Conservation (phyloP, 1,140 invertebrate genomes). For the Halictus rubicundus region DNA sequence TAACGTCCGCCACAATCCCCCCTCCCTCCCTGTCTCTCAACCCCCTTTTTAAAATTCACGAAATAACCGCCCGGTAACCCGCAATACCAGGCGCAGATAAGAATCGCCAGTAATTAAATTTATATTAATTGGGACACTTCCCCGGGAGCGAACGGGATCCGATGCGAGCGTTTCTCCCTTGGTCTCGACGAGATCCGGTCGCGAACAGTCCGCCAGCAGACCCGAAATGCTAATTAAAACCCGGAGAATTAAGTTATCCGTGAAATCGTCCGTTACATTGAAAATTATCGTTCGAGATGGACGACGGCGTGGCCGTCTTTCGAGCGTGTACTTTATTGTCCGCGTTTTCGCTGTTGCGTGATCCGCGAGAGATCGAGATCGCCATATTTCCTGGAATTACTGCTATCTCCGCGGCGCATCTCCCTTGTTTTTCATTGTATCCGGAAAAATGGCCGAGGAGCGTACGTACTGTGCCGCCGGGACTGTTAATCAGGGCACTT, state of each 20-base stretch:
- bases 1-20: background rate
- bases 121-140: slow-evolving; percentile 14
- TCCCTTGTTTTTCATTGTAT: background rate
- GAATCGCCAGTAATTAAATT: slow-evolving; percentile 11
- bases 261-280: background rate
- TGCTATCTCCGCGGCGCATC: background rate
- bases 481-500: no score
- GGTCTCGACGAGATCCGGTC: no score
- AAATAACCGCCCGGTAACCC: slow-evolving; percentile 15
- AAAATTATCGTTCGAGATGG: background rate
- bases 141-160: background rate
- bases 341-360: background rate
- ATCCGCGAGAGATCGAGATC: background rate
- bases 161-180: background rate
- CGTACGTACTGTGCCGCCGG: background rate
- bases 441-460: background rate
- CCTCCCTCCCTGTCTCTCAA: no score
- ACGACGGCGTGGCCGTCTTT: background rate
- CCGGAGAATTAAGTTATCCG: background rate
- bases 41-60: slow-evolving; percentile 28
- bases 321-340: background rate
- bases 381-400: background rate
- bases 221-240: background rate
- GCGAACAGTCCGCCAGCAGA: background rate
- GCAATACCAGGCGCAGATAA: background rate